Percentiles rank a stretch among this genome's conserved stretches.
Evolutionary conservation across 2,113 vertebrate genomes (phyloP).

Genomic region (Pluvianellus socialis): DNA sequence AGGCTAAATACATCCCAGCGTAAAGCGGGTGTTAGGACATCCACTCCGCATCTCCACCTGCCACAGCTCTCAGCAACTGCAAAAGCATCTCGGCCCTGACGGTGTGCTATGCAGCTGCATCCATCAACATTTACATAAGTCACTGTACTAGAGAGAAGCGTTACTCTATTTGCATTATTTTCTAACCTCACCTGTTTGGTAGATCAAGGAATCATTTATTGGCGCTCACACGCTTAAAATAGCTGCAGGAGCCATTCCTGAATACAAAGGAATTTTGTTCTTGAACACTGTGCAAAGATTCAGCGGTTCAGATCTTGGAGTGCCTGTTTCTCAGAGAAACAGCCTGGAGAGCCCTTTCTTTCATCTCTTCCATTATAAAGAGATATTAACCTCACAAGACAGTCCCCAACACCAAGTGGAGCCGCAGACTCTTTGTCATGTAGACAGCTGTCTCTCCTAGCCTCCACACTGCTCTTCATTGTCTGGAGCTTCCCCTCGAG

Average conservation of each 20-base stretch:
- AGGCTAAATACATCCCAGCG: neutral
- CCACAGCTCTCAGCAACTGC: neutral
- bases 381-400: neutral
- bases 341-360: neutral
- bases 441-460: neutral
- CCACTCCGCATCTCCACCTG: neutral
- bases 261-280: neutral
- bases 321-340: neutral
- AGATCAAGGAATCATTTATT: neutral
- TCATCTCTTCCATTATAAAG: neutral
- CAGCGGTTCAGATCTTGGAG: neutral
- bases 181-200: neutral
- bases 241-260: neutral
- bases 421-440: neutral
- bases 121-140: neutral
- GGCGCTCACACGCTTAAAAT: neutral
- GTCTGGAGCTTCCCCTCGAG: neutral
- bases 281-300: neutral
- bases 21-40: neutral
- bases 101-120: neutral
- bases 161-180: neutral
- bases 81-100: neutral
- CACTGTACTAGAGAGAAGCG: neutral
- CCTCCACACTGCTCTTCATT: neutral
- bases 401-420: neutral